Percentiles rank a stretch among this genome's conserved stretches.
phyloP scores from a whole-genome alignment of 2,113 vertebrate species.

The Alces alces region DNA sequence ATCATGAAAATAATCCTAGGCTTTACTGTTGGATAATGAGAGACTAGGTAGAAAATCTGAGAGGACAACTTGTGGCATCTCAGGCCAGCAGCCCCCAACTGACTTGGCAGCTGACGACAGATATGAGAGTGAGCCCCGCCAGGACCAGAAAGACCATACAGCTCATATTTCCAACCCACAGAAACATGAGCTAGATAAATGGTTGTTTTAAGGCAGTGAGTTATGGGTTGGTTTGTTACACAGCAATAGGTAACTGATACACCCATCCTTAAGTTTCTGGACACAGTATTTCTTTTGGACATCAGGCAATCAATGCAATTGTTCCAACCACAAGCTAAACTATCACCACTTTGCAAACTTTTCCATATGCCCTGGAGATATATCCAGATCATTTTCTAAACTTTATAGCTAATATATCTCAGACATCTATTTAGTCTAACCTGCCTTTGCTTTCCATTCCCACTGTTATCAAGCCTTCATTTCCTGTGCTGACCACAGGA shows the following conservation, averaged over 20 bases:
- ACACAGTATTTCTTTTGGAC: not conserved
- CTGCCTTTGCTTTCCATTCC: not conserved
- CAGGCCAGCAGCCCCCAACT: not conserved
- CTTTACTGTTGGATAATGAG: not conserved
- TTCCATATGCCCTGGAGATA: not conserved
- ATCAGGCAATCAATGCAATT: not conserved
- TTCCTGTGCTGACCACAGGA: not conserved
- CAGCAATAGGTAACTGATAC: not conserved
- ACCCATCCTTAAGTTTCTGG: not conserved
- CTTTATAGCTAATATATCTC: not conserved
- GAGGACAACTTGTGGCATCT: not conserved
- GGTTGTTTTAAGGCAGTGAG: not conserved
- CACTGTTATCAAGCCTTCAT: not conserved
- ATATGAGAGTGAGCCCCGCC: not conserved
- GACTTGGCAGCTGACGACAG: not conserved
- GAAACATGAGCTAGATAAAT: not conserved
- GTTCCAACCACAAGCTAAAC: not conserved
- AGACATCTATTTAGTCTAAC: not conserved
- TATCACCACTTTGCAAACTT: not conserved
- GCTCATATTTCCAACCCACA: not conserved
- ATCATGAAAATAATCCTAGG: conserved; percentile 6
- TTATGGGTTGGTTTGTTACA: conserved; percentile 27
- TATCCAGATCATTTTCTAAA: not conserved
- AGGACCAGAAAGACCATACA: not conserved
- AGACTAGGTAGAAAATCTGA: not conserved